Evolutionary conservation across 2,797 vertebrate genomes (phyloP), one percentile per base, ranked within the genome.

Genomic region (Parotocinclus haroldoi): DNA sequence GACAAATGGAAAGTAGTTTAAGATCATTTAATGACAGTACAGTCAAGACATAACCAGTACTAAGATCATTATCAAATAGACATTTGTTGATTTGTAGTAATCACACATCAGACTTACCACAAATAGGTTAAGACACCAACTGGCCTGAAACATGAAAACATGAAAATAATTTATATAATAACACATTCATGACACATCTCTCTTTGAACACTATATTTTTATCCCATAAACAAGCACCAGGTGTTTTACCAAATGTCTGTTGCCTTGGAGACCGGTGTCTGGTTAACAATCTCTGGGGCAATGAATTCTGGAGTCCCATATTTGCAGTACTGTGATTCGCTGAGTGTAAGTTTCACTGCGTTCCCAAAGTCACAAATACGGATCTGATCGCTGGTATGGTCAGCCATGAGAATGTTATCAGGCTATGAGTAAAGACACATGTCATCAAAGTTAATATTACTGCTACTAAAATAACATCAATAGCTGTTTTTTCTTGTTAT

Each of bases 251-350:
- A 99, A 85, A 99, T 90, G 66, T 99, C 97, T 0, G 96, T 94
- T 81, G 95, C 94, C 39, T 89, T 87, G 68, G 95, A 96, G 68
- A 99, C 88, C 0, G 97, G 95, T 11, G 90, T 93, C 89, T 99
- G 96, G 85, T 94, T 96, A 74, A 98, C 93, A 9, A 99, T 96
- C 88, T 99, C 97, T 0, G 97, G 96, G 0, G 96, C 90, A 39
- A 98, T 93, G 0, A 98, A 99, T 86, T 99, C 97, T 0, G 96
- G 97, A 0, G 96, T 98, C 74, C 97, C 96, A 0, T 94, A 98
- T 74, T 93, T 95, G 89, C 94, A 97, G 82, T 95, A 99, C 72
- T 98, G 96, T 1, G 91, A 86, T 66, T 97, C 95, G 11, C 91
- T 91, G 0, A 89, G 89, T 0, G 79, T 95, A 76, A 96, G 58